These are phyloP conservation scores for Papilio polyxenes DNA, from an alignment of 1,140 invertebrate species.

Conservation along the genomic window DNA sequence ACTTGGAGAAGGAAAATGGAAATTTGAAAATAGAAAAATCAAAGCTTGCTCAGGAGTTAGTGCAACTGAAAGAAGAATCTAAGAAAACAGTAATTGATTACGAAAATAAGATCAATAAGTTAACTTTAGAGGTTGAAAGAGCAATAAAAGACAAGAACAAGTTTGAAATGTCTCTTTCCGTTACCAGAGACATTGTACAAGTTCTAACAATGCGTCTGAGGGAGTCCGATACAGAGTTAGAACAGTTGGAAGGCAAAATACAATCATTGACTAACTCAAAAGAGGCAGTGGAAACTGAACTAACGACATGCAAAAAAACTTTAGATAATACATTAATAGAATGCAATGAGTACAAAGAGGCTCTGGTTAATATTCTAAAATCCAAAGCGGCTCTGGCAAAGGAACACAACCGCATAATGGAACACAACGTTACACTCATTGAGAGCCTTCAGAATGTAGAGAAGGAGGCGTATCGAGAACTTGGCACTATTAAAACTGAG, in stretches of 20 bases:
- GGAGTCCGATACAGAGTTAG: slow-evolving; percentile 76
- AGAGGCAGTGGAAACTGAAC: slow-evolving; percentile 66
- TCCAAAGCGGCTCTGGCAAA: slow-evolving; percentile 74
- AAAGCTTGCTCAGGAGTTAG: slow-evolving; percentile 52
- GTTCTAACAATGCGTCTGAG: slow-evolving; percentile 73
- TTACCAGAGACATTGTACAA: slow-evolving; percentile 76
- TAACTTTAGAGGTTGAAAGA: slow-evolving; percentile 70
- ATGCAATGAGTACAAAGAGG: slow-evolving; percentile 76
- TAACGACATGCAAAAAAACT: slow-evolving; percentile 63
- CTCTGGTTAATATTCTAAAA: slow-evolving; percentile 72
- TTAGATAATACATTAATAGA: slow-evolving; percentile 68
- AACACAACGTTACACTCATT: slow-evolving; percentile 74
- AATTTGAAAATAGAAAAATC: slow-evolving; percentile 55
- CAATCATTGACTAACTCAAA: slow-evolving; percentile 65
- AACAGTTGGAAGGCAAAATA: slow-evolving; percentile 73
- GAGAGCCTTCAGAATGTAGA: slow-evolving; percentile 77
- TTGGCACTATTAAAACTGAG: slow-evolving; percentile 73
- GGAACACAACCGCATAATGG: slow-evolving; percentile 76
- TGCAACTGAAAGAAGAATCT: slow-evolving; percentile 64
- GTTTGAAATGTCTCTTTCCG: slow-evolving; percentile 76
- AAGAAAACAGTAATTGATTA: slow-evolving; percentile 67
- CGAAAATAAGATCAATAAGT: slow-evolving; percentile 74
- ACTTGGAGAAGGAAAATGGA: slow-evolving; percentile 61
- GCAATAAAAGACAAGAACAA: slow-evolving; percentile 72
- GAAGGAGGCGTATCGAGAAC: slow-evolving; percentile 73